Evolutionary conservation across 2,888 invertebrate genomes (phyloP), one percentile per base, ranked within the genome.

Genomic region (Onthophagus sagittarius): DNA sequence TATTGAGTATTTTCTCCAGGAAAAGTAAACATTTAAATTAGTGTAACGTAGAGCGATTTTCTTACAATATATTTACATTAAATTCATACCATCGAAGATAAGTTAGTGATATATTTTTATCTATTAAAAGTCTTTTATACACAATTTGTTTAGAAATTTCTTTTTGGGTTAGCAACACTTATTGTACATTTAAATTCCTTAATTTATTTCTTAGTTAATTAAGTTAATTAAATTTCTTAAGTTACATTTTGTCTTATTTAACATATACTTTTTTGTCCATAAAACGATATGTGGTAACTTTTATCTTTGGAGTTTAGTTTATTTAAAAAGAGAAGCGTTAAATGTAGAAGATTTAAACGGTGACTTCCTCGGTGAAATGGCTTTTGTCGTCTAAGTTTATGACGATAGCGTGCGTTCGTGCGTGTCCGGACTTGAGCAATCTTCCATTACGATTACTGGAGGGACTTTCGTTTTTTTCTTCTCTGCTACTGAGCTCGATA

Each of bases 381-480:
- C 91, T 93, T 81, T 93, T 93, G 85, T 93, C 93, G 82, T 93
- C 93, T 80, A 93, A 86, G 84, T 93, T 93, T 78, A 94, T 92
- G 79, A 93, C 91, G 80, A 93, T 92, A n/a, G 92, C 91, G 80
- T 92, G 92, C 76, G 92, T 92, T 81, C 90, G 87, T 11, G 92
- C 91, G 79, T 92, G 92, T 0, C 92, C 92, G 6, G 92, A 91
- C 79, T 85, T 85, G 62, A 85, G 77, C 72, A 82, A 80, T 77
- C 83, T 80, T 69, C 85, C 84, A 75, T 82, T 83, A 69, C 79
- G 83, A 78, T 84, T 78, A 62, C 75, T 77, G 71, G 78, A 75
- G 71, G 79, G 78, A 77, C 78, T 80, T 70, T 82, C 82, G 72
- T 77, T 79, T 70, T 75, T 77, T 75, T 82, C 81, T 67, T 83